These are phyloP conservation scores for Paracanthobrama guichenoti DNA, from an alignment of 2,113 vertebrate genomes.

Conservation along the genomic window DNA sequence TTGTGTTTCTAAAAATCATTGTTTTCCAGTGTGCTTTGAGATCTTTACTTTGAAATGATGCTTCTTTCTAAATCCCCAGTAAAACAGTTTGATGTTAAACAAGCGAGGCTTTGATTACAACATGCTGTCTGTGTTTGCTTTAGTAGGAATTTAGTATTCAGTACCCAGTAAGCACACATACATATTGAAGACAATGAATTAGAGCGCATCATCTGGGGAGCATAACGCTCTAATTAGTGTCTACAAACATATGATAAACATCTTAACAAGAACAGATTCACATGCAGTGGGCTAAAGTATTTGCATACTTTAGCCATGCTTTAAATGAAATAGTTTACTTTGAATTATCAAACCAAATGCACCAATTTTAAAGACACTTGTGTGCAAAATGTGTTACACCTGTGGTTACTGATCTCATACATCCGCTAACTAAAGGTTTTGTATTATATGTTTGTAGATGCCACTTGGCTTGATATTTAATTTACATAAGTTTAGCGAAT, in stretches of 20 bases:
- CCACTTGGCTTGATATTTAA: too few species aligned
- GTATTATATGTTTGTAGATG: too few species aligned
- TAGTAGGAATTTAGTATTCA: conserved; percentile 9
- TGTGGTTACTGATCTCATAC: too few species aligned
- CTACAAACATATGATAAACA: neutral
- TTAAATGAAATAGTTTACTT: neutral
- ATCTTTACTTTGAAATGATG: neutral
- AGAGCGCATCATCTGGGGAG: neutral
- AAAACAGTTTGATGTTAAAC: conserved; percentile 18
- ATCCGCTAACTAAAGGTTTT: too few species aligned
- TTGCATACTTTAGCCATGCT: neutral
- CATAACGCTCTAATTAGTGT: conserved; percentile 4
- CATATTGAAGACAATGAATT: neutral
- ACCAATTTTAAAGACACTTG: too few species aligned
- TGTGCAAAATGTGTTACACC: too few species aligned
- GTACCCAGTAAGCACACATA: neutral
- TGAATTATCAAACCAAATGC: neutral
- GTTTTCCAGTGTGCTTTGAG: neutral
- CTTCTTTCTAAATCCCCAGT: neutral
- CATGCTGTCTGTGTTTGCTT: neutral
- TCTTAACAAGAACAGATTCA: conserved; percentile 5
- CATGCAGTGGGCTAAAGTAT: neutral
- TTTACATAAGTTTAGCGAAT: too few species aligned
- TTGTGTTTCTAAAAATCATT: neutral
- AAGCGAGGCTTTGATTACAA: neutral